A percentile compares a stretch with the other conserved stretches of the same genome.
Evolutionary conservation across 2,797 vertebrate species (phyloP).

Genomic region (Anguilla marmorata): DNA sequence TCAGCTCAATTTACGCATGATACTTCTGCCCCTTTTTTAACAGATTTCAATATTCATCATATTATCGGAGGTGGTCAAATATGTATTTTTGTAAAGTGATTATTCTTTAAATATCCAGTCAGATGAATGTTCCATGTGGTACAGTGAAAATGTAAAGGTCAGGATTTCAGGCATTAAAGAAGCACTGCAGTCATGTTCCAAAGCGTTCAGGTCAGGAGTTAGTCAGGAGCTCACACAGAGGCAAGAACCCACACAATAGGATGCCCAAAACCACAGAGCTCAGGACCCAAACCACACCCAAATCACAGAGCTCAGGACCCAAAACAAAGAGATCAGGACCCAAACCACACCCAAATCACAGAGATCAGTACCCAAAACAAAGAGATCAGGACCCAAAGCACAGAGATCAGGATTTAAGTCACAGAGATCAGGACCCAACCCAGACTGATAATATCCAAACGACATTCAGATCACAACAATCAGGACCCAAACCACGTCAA

Average conservation of each 20-base stretch:
- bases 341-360: neutral
- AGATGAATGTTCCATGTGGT: neutral
- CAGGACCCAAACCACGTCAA: neutral
- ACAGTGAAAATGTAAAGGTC: neutral
- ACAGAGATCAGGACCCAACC: neutral
- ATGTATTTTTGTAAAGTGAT: neutral
- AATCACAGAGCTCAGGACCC: neutral
- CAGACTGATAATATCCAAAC: neutral
- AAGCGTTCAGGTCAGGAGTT: neutral
- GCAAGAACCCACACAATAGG: neutral
- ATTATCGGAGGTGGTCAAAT: neutral
- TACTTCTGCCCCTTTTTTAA: neutral
- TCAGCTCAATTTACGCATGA: neutral
- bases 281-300: neutral
- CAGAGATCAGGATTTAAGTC: neutral
- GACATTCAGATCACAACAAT: neutral
- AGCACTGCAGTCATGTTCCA: neutral
- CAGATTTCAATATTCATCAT: neutral
- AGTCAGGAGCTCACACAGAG: neutral
- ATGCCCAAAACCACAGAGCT: neutral
- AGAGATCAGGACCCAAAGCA: neutral
- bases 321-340: neutral
- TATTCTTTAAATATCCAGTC: neutral
- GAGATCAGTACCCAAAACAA: neutral
- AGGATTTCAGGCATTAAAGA: neutral